Conservation (phyloP, 2,888 invertebrate species). For the Antitype chi region DNA sequence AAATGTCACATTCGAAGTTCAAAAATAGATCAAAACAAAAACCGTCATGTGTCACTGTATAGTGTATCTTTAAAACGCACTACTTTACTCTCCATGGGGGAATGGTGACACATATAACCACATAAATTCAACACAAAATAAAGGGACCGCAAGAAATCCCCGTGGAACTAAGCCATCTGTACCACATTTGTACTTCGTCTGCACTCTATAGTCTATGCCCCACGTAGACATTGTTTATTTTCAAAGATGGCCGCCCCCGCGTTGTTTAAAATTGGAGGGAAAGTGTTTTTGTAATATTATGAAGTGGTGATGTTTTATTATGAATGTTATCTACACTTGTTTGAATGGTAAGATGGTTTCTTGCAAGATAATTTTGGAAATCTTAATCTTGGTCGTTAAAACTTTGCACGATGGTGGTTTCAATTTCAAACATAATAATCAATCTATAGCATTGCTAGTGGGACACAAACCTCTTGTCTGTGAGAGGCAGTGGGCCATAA, state of each 20-base stretch:
- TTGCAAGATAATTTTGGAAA: not conserved
- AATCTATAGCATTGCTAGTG: not conserved
- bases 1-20: conserved; percentile 9
- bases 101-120: conserved; percentile 40
- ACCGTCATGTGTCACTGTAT: conserved; percentile 7
- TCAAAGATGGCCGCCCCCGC: conserved; percentile 74
- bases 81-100: conserved; percentile 40
- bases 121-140: conserved; percentile 41
- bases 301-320: conserved; percentile 15
- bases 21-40: conserved; percentile 19
- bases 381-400: not conserved
- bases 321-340: not conserved
- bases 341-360: not conserved
- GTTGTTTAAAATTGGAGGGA: conserved; percentile 73
- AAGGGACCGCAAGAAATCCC: conserved; percentile 72
- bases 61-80: conserved; percentile 35
- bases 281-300: conserved; percentile 52
- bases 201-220: conserved; percentile 67
- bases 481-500: not conserved
- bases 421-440: not conserved
- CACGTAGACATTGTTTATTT: conserved; percentile 73
- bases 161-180: conserved; percentile 80
- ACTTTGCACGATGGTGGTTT: not conserved
- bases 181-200: conserved; percentile 73
- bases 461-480: not conserved